A percentile compares a stretch with the other conserved stretches of the same genome.
Conservation (phyloP, 2,888 invertebrate genomes). For the Iselma pallidipennis region DNA sequence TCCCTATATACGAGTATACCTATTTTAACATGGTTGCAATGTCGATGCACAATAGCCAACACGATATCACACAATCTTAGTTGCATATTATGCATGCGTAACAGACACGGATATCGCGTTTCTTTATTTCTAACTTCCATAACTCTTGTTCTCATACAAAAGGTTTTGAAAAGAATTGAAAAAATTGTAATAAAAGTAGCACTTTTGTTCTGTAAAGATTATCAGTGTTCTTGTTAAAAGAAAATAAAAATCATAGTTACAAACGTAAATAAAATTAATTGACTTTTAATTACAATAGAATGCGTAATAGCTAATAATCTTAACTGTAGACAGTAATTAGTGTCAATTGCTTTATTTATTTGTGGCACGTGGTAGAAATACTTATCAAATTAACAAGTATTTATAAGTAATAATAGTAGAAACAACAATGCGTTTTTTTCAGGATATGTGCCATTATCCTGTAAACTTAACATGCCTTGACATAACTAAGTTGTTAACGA, state of each 20-base stretch:
- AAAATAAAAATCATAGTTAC: background rate
- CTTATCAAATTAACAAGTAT: background rate
- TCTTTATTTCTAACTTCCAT: background rate
- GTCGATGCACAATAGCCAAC: constrained; percentile 27
- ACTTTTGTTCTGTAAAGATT: too few relatives aligned
- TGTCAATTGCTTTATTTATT: background rate
- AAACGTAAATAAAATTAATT: background rate
- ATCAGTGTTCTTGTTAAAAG: too few relatives aligned
- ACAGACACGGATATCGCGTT: constrained; percentile 3
- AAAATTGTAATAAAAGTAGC: too few relatives aligned
- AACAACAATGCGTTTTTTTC: background rate
- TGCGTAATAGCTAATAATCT: background rate
- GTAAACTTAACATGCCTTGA: background rate
- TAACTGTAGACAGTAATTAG: background rate
- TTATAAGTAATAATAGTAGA: background rate
- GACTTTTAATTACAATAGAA: background rate
- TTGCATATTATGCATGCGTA: constrained; percentile 28
- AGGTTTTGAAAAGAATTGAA: background rate
- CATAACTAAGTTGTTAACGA: background rate
- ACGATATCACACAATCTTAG: constrained; percentile 25
- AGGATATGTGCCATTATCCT: background rate
- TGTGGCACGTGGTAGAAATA: background rate
- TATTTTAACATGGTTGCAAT: constrained; percentile 7
- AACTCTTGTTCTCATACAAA: background rate
- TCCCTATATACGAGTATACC: background rate